Conservation (phyloP, 1,140 invertebrate species). For the Anagrus nilaparvatae region DNA sequence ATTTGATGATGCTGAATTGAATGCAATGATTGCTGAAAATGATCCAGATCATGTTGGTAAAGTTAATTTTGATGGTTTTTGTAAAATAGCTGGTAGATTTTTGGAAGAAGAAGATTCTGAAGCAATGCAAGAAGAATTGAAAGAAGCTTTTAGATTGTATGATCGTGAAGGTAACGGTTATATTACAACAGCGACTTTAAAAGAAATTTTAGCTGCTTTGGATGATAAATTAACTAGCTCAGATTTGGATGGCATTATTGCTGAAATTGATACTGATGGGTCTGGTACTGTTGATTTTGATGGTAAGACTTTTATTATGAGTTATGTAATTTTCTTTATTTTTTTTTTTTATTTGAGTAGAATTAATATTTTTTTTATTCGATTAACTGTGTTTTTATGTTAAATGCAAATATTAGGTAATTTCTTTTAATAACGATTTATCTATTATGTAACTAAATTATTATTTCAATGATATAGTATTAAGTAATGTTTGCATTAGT, state of each 20-base stretch:
- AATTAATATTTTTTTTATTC: no score
- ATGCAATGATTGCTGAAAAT: slow-evolving; percentile 71
- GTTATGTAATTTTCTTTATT: no score
- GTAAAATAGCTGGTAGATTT: slow-evolving; percentile 80
- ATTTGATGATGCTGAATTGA: slow-evolving; percentile 79
- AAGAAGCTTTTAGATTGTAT: slow-evolving; percentile 83
- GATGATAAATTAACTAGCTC: slow-evolving; percentile 80
- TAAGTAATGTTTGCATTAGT: no score
- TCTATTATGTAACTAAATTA: no score
- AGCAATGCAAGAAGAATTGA: slow-evolving; percentile 87
- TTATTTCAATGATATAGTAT: no score
- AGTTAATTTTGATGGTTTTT: slow-evolving; percentile 90
- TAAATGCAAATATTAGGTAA: no score
- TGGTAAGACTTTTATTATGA: no score
- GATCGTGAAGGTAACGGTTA: slow-evolving; percentile 82
- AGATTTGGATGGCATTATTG: slow-evolving; percentile 81
- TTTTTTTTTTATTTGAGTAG: no score
- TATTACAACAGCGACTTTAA: slow-evolving; percentile 81
- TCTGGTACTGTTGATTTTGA: slow-evolving; percentile 86
- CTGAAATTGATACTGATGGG: slow-evolving; percentile 89
- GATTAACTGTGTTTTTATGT: no score
- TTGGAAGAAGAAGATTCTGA: slow-evolving; percentile 84
- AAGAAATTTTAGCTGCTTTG: slow-evolving; percentile 81
- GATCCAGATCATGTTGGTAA: slow-evolving; percentile 77
- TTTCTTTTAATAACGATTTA: no score